These are phyloP conservation scores for Parazoanthus darwini DNA, from an alignment of 92 coral and sea anemone genomes.

Conservation along the genomic window DNA sequence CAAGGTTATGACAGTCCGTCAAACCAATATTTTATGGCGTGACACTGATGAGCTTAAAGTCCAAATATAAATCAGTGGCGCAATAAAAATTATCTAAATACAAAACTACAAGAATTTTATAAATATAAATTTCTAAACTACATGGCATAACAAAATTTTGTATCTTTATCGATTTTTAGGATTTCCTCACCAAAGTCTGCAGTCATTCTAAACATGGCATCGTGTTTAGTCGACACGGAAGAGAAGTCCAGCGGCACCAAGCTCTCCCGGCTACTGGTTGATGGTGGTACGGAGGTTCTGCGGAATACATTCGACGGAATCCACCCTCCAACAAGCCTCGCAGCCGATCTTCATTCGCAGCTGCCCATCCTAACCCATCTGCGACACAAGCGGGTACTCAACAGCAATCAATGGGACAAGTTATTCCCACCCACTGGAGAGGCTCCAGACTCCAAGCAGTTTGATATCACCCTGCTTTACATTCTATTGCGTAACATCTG, in stretches of 20 bases:
- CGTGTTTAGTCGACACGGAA: constrained; percentile 44
- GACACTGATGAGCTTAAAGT: too few species aligned
- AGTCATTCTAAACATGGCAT: constrained; percentile 37
- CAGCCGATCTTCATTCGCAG: constrained; percentile 11
- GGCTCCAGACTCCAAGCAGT: constrained; percentile 47
- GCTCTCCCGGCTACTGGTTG: constrained; percentile 51
- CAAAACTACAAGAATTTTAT: too few species aligned
- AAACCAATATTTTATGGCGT: too few species aligned
- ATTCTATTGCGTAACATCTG: constrained; percentile 61
- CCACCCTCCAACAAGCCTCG: constrained; percentile 47
- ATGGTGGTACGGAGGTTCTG: constrained; percentile 54
- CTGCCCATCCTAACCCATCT: constrained; percentile 37
- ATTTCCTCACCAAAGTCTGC: not conserved
- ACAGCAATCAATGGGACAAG: constrained; percentile 60
- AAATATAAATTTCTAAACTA: too few species aligned
- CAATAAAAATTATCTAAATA: too few species aligned
- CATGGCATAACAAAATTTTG: too few species aligned
- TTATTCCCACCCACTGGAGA: constrained; percentile 58
- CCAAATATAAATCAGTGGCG: too few species aligned
- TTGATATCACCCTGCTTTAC: constrained; percentile 65
- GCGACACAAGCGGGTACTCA: constrained; percentile 35
- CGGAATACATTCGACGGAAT: constrained; percentile 40
- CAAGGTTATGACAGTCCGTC: too few species aligned
- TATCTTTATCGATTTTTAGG: not conserved
- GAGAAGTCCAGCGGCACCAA: constrained; percentile 42